Conservation (phyloP, 2,888 invertebrate species). For the Nephrotoma flavescens region DNA sequence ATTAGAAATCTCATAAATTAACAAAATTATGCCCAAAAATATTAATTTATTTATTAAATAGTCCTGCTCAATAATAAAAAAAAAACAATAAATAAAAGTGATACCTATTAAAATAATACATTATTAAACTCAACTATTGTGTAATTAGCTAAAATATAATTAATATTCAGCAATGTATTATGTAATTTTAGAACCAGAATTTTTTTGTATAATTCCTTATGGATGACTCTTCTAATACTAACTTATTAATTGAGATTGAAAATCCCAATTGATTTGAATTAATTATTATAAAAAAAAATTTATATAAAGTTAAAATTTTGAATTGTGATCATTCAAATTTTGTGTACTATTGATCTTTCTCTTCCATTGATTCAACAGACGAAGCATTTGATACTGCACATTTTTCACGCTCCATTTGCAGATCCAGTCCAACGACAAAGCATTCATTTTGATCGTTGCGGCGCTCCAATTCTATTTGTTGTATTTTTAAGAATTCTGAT, state of each 20-base stretch:
- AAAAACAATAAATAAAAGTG: neutral
- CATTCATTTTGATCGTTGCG: slow-evolving; percentile 9
- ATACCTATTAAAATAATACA: neutral
- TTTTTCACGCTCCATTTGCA: slow-evolving; percentile 8
- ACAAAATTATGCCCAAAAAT: neutral
- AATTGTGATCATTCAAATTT: neutral
- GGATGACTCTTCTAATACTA: neutral
- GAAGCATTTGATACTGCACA: slow-evolving; percentile 10
- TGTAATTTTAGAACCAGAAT: neutral
- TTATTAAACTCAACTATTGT: neutral
- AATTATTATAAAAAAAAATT: neutral
- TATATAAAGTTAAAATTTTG: neutral
- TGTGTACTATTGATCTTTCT: neutral
- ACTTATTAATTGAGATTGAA: neutral
- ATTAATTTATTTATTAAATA: neutral
- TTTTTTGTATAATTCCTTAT: neutral
- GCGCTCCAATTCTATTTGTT: slow-evolving; percentile 26
- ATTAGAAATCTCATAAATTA: too few species aligned
- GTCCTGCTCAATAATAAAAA: neutral
- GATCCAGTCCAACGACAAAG: slow-evolving; percentile 2
- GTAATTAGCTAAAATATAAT: neutral
- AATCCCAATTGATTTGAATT: neutral
- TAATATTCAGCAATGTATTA: neutral
- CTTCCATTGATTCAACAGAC: slow-evolving; percentile 8
- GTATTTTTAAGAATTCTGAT: slow-evolving; percentile 26